Conservation (phyloP, 2,888 invertebrate species). For the Platynereis dumerilii region DNA sequence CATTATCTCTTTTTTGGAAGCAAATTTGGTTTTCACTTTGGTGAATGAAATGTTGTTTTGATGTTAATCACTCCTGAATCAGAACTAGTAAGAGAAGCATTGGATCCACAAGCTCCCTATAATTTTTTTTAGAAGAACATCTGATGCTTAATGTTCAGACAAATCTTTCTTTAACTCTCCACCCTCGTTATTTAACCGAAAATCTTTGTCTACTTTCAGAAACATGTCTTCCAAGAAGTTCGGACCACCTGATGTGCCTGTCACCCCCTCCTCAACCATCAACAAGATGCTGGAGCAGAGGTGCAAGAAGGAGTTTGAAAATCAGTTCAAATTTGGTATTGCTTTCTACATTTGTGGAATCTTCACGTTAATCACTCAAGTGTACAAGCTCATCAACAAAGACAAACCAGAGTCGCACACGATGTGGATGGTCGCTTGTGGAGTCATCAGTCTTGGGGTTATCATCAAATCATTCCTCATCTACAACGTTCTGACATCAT, state of each 20-base stretch:
- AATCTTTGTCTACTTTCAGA: too few species aligned
- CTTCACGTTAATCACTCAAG: constrained; percentile 21
- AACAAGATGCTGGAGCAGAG: constrained; percentile 26
- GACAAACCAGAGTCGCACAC: constrained; percentile 22
- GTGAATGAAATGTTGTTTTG: too few species aligned
- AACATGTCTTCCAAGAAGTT: not conserved
- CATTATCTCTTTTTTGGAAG: too few species aligned
- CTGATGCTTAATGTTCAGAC: too few species aligned
- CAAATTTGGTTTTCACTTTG: too few species aligned
- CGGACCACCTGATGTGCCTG: constrained; percentile 26
- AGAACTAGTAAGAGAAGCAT: too few species aligned
- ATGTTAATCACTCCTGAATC: too few species aligned
- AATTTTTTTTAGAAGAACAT: too few species aligned
- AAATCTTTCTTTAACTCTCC: too few species aligned
- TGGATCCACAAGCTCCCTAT: too few species aligned
- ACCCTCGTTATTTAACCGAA: too few species aligned
- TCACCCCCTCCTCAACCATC: constrained; percentile 30
- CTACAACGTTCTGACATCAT: constrained; percentile 23
- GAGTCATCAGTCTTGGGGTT: constrained; percentile 12
- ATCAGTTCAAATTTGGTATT: constrained; percentile 20
- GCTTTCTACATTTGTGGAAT: constrained; percentile 22
- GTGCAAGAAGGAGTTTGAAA: constrained; percentile 19
- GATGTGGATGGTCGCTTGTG: constrained; percentile 29
- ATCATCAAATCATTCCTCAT: constrained; percentile 21
- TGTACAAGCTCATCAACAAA: constrained; percentile 20